Percentiles rank a stretch among this genome's conserved stretches.
Evolutionary conservation across 2,888 invertebrate genomes (phyloP).

Genomic region (Frankliniella intonsa): DNA sequence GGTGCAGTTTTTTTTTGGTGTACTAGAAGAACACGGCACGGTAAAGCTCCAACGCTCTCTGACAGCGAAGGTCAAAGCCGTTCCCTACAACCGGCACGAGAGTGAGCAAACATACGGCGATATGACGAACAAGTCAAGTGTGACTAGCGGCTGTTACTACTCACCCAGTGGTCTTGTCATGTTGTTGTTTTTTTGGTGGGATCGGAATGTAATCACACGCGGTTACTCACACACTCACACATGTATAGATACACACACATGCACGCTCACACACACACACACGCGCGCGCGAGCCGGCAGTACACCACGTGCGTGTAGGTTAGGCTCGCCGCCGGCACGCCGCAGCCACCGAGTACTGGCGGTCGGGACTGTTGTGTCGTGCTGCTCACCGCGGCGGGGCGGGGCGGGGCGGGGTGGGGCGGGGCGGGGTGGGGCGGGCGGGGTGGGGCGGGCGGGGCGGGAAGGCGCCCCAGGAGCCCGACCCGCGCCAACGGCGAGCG

Average conservation of each 20-base stretch:
- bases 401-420: background rate
- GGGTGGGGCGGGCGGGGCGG: background rate
- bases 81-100: too few relatives aligned
- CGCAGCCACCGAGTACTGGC: background rate
- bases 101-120: too few relatives aligned
- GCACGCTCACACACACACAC: background rate
- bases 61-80: too few relatives aligned
- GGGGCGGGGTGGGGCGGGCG: background rate
- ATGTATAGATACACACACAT: background rate
- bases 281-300: background rate
- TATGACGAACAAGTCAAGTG: too few relatives aligned
- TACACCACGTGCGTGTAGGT: background rate
- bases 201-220: background rate
- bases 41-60: too few relatives aligned
- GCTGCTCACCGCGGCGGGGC: background rate
- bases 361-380: background rate
- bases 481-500: too few relatives aligned
- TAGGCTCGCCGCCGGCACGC: background rate
- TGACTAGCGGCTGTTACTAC: too few relatives aligned
- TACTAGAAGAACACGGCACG: too few relatives aligned
- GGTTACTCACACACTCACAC: background rate
- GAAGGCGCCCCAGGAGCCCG: background rate
- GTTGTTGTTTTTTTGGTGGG: background rate
- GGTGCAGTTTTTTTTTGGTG: too few relatives aligned
- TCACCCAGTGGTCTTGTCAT: too few relatives aligned